Percentiles rank a stretch among this genome's conserved stretches.
Conservation (phyloP, 1,140 invertebrate species). For the Ips nitidus region DNA sequence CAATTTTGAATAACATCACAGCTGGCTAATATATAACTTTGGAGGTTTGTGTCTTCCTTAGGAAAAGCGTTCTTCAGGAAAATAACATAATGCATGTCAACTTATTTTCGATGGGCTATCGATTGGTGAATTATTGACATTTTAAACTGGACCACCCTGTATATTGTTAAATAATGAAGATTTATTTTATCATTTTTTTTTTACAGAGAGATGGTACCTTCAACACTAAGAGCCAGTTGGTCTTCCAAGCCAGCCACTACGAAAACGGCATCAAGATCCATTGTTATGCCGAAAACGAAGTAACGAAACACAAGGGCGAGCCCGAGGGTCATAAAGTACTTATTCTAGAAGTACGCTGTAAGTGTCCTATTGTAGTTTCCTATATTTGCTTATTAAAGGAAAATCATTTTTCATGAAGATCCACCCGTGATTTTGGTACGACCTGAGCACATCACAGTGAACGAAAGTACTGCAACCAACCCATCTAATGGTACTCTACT, state of each 20-base stretch:
- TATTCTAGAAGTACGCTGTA: slow-evolving; percentile 80
- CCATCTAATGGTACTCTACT: slow-evolving; percentile 61
- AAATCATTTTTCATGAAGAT: slow-evolving; percentile 59
- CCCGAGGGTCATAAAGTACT: slow-evolving; percentile 68
- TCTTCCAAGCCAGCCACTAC: slow-evolving; percentile 75
- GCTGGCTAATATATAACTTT: too few relatives aligned
- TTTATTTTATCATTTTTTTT: slow-evolving; percentile 2
- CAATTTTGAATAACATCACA: too few relatives aligned
- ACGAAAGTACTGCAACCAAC: slow-evolving; percentile 64
- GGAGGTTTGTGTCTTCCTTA: too few relatives aligned
- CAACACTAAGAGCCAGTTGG: slow-evolving; percentile 73
- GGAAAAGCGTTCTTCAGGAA: too few relatives aligned
- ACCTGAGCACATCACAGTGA: slow-evolving; percentile 73
- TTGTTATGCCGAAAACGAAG: slow-evolving; percentile 80
- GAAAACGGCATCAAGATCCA: slow-evolving; percentile 78
- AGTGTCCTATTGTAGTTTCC: slow-evolving; percentile 55
- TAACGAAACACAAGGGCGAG: slow-evolving; percentile 69
- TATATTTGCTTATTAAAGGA: too few relatives aligned
- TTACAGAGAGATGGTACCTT: slow-evolving; percentile 73
- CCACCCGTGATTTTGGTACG: slow-evolving; percentile 75
- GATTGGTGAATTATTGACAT: too few relatives aligned
- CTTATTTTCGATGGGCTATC: too few relatives aligned
- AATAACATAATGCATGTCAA: too few relatives aligned
- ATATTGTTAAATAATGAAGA: too few relatives aligned
- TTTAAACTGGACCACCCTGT: too few relatives aligned